Percentiles rank a stretch among this genome's conserved stretches.
These are phyloP conservation scores for Amphipoea oculea DNA, from an alignment of 2,888 invertebrate species.

Conservation along the genomic window DNA sequence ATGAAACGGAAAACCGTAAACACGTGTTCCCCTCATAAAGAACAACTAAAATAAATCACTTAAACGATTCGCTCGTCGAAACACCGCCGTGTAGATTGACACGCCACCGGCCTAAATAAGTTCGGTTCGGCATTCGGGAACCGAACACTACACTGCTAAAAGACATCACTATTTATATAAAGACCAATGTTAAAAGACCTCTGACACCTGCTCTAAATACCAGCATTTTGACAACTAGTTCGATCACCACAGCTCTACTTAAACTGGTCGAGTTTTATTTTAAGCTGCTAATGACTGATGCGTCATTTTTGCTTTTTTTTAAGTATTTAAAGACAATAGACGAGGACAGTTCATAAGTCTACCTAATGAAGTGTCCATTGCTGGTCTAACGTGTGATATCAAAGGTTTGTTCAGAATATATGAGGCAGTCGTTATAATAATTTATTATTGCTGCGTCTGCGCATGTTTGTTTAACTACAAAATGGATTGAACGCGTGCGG, in stretches of 20 bases:
- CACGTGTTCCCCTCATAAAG: conserved; percentile 59
- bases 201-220: conserved; percentile 75
- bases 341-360: conserved; percentile 50
- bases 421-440: conserved; percentile 48
- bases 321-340: conserved; percentile 79
- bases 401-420: conserved; percentile 44
- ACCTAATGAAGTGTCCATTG: conserved; percentile 62
- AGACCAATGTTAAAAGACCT: conserved; percentile 74
- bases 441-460: conserved; percentile 35
- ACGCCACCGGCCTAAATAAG: conserved; percentile 82
- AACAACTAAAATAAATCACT: conserved; percentile 68
- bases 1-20: conserved; percentile 49
- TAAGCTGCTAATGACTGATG: conserved; percentile 81
- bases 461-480: conserved; percentile 40
- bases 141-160: conserved; percentile 81
- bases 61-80: conserved; percentile 66
- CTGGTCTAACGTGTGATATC: conserved; percentile 46
- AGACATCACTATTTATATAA: conserved; percentile 87
- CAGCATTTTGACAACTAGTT: conserved; percentile 59
- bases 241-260: conserved; percentile 62
- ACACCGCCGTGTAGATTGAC: conserved; percentile 79
- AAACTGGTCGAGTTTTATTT: conserved; percentile 71
- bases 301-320: conserved; percentile 79
- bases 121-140: conserved; percentile 86
- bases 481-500: conserved; percentile 34